These are phyloP conservation scores for Stigmatopora argus DNA, from an alignment of 2,113 vertebrate species.

Conservation along the genomic window DNA sequence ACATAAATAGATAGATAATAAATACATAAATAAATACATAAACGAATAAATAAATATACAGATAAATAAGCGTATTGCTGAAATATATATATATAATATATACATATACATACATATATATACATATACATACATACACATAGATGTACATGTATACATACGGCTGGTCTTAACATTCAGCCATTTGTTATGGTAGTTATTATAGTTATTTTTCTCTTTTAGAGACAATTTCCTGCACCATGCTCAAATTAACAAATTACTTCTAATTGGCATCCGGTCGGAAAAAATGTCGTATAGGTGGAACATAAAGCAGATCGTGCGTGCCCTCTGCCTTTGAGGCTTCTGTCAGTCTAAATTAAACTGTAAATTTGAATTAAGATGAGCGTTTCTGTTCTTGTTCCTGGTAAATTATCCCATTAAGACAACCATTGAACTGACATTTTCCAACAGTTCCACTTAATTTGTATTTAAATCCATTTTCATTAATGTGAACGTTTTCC, in stretches of 20 bases:
- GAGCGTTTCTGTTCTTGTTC: conserved; percentile 33
- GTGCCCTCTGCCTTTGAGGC: conserved; percentile 30
- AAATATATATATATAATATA: no score
- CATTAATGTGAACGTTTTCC: background rate
- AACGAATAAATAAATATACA: no score
- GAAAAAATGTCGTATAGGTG: background rate
- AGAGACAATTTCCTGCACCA: background rate
- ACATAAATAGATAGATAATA: no score
- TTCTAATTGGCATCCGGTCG: background rate
- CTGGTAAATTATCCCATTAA: conserved; percentile 38
- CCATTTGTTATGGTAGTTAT: no score
- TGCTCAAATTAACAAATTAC: background rate
- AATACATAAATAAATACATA: no score
- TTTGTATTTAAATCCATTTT: conserved; percentile 20
- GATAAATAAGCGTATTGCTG: no score
- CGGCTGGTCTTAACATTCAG: no score
- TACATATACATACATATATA: no score
- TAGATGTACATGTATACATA: no score
- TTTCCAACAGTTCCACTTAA: conserved; percentile 51
- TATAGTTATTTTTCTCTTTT: background rate
- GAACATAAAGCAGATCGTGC: background rate
- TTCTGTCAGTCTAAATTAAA: conserved; percentile 53
- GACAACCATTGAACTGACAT: conserved; percentile 31
- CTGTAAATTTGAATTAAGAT: conserved; percentile 33
- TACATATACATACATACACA: no score